Evolutionary conservation across 2,888 invertebrate species (phyloP).

Genomic region (Hylaea fasciaria): DNA sequence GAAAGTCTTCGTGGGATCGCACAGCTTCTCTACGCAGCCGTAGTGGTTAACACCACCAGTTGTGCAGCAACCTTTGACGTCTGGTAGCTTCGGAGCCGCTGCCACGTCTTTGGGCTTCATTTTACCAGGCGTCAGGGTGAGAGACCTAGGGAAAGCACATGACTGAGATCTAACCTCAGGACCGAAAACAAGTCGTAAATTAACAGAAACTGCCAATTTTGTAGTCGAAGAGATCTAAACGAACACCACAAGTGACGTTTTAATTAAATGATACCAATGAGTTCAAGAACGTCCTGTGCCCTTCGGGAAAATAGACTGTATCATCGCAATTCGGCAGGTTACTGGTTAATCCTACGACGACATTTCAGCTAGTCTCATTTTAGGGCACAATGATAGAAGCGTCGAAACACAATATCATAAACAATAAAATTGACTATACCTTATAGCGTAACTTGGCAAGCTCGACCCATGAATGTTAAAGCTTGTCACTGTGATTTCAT

Average conservation of each 20-base stretch:
- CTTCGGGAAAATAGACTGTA: too few species aligned
- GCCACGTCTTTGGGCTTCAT: constrained; percentile 84
- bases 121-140: constrained; percentile 88
- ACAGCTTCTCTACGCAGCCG: constrained; percentile 91
- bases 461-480: constrained; percentile 91
- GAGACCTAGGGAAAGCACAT: constrained; percentile 64
- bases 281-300: too few species aligned
- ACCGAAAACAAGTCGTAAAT: constrained; percentile 1
- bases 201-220: neutral
- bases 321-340: too few species aligned
- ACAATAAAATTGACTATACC: constrained; percentile 62
- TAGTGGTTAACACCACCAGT: constrained; percentile 89
- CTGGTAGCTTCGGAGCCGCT: constrained; percentile 89
- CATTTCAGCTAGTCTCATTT: too few species aligned
- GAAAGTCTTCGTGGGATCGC: constrained; percentile 88
- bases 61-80: constrained; percentile 90
- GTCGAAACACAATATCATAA: neutral
- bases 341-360: too few species aligned
- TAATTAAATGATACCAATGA: too few species aligned
- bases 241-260: too few species aligned
- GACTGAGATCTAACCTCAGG: constrained; percentile 20
- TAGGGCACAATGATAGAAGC: too few species aligned
- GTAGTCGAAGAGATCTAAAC: neutral
- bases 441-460: constrained; percentile 89
- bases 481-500: constrained; percentile 90